Conservation (phyloP, 2,888 invertebrate species). For the Autographa gamma region DNA sequence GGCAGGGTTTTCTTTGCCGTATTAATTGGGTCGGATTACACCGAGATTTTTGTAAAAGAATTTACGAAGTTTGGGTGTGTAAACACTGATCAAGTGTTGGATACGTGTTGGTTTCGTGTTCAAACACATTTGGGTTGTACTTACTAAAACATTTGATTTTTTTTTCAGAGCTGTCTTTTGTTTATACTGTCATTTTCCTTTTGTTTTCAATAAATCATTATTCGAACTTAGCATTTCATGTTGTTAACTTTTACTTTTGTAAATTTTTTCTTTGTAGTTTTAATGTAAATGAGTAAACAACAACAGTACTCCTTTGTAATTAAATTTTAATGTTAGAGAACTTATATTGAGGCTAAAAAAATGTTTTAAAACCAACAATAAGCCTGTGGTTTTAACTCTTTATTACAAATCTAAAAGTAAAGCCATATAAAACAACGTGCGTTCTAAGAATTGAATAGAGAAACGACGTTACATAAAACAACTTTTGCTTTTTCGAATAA, state of each 20-base stretch:
- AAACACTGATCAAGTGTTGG: neutral
- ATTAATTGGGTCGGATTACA: conserved; percentile 27
- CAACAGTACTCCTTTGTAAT: too few relatives aligned
- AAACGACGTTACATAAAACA: neutral
- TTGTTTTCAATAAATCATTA: too few relatives aligned
- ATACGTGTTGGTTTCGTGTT: neutral
- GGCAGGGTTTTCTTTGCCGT: conserved; percentile 15
- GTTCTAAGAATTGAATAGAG: neutral
- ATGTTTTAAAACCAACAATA: neutral
- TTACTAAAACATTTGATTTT: neutral
- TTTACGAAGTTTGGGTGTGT: neutral
- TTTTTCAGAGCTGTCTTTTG: too few relatives aligned
- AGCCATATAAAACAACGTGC: neutral
- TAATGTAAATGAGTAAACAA: too few relatives aligned
- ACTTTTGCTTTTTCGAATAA: conserved; percentile 24
- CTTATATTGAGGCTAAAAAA: too few relatives aligned
- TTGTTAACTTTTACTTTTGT: too few relatives aligned
- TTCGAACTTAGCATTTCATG: too few relatives aligned
- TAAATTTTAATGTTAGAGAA: too few relatives aligned
- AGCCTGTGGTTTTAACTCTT: neutral
- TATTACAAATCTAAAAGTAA: neutral
- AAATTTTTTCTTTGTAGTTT: too few relatives aligned
- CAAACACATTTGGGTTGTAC: neutral
- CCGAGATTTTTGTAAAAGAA: conserved; percentile 16
- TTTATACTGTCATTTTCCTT: too few relatives aligned